Percentiles rank a stretch among this genome's conserved stretches.
These are phyloP conservation scores for Puntigrus tetrazona DNA, from an alignment of 2,113 vertebrate species.

Conservation along the genomic window DNA sequence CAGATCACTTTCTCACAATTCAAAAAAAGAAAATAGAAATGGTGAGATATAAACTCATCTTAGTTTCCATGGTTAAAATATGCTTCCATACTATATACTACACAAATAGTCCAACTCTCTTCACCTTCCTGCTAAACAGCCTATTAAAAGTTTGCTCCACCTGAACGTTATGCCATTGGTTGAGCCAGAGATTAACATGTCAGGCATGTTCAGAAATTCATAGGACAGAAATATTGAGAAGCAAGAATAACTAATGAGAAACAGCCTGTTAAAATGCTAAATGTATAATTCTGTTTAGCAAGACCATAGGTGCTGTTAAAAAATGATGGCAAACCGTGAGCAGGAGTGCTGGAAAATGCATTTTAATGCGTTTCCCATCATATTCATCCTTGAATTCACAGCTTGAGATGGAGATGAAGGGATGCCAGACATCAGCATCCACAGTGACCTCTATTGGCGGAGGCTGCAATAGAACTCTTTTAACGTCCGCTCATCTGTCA, in stretches of 20 bases:
- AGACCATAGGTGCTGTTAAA: neutral
- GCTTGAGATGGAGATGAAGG: neutral
- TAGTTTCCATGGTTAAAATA: too few species aligned
- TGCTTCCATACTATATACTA: too few species aligned
- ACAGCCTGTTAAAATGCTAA: neutral
- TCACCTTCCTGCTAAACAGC: neutral
- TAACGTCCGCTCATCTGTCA: neutral
- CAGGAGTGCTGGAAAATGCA: neutral
- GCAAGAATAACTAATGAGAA: neutral
- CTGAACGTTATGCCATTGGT: neutral
- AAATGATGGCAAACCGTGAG: neutral
- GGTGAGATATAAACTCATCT: too few species aligned
- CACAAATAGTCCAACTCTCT: too few species aligned
- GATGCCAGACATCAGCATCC: slow-evolving; percentile 1
- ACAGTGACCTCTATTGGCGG: slow-evolving; percentile 52
- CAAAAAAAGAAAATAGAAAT: too few species aligned
- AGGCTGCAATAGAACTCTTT: neutral
- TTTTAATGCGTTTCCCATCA: neutral
- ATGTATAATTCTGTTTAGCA: slow-evolving; percentile 13
- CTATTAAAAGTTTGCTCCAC: neutral
- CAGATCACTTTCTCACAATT: too few species aligned
- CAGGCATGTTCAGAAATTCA: neutral
- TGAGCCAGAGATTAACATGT: neutral
- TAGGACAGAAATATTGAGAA: neutral
- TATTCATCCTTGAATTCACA: neutral